Evolutionary conservation across 2,113 vertebrate species (phyloP), one percentile per base, ranked within the genome.

Genomic region (Aptenodytes forsteri): DNA sequence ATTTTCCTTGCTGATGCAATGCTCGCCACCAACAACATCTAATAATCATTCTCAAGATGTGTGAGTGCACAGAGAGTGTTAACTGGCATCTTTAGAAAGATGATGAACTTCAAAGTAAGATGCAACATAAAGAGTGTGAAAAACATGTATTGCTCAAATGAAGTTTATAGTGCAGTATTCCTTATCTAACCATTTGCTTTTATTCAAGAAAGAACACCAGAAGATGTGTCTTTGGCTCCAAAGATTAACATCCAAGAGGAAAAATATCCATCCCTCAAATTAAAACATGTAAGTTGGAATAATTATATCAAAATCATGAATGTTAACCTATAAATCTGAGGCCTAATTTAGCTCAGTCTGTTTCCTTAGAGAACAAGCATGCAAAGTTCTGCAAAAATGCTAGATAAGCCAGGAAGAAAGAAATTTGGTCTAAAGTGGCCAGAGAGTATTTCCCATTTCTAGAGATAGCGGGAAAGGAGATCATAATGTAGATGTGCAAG

Each of bases 161-260:
- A 78, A 71, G 10, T 89, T 86, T 62, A 67, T 27, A 87, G 8
- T 62, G 58, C 16, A 83, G 19, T 70, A 89, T 47, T 85, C 4
- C 58, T 56, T 87, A 73, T 34, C 16, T 90, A 88, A 47, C 13
- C 13, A 64, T 36, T 89, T 82, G 13, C 7, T 72, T 71, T 49
- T 80, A 59, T 91, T 95, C 58, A 67, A 72, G 52, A 72, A 78
- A 80, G 10, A 67, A 61, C 34, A 40, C 12, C 6, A 49, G 22
- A 16, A 81, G 9, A n/a, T 40, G 3, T 32, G 6, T 29, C 49
- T 65, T 83, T 71, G 26, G 15, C 34, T 76, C 23, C 54, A 67
- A 46, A 23, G 5, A 20, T 10, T 34, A 49, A 38, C 0, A 2
- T 40, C 3, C 27, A 52, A 66, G 8, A 36, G 4, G 1, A 55